Base-by-base conservation (phyloP, 2,888 invertebrate species). In the Drosophila picticornis region DNA sequence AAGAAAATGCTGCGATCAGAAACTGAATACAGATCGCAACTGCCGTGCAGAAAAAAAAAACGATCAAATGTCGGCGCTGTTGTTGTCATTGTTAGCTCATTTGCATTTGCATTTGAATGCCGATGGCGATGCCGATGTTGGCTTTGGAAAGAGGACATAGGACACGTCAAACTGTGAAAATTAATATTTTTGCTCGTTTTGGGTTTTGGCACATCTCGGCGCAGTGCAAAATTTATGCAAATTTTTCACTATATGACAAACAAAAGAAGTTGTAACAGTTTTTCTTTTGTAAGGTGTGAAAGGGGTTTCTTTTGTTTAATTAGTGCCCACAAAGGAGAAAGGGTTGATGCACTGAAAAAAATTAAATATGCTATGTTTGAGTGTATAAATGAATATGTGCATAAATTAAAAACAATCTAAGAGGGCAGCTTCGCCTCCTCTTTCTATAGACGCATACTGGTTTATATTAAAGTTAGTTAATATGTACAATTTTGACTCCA, bases 121-220 rank as follows among this genome's bases (percentile, higher is more conserved):
- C 72, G 38, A 9, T 43, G 72, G 36, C 19, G 29, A 22, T n/a
- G 36, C 31, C 22, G 34, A 53, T 27, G 32, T 22, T 59, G 59
- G 51, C 46, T 29, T 34, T 10, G 51, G 40, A 57, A 56, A n/a
- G 55, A 22, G 22, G 53, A 19, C 36, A 19, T 55, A 55, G 77
- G 66, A 84, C 75, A 75, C 65, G 83, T 84, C 91, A 86, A 77
- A 91, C 91, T 91, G 91, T 90, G 91, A 91, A 91, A 91, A 92
- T 91, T 91, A 90, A 91, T 91, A 91, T 90, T 91, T 91, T 88
- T 63, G 79, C 81, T 67, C 77, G 73, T 66, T 86, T 86, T 69
- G 88, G 77, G 73, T 86, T 75, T 75, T 81, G 63, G 69, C 69
- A 65, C 74, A 66, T 84, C 75, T 74, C 81, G 79, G 75, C 65